phyloP scores from a whole-genome alignment of 2,113 vertebrate genomes.

The Triplophysa rosa region DNA sequence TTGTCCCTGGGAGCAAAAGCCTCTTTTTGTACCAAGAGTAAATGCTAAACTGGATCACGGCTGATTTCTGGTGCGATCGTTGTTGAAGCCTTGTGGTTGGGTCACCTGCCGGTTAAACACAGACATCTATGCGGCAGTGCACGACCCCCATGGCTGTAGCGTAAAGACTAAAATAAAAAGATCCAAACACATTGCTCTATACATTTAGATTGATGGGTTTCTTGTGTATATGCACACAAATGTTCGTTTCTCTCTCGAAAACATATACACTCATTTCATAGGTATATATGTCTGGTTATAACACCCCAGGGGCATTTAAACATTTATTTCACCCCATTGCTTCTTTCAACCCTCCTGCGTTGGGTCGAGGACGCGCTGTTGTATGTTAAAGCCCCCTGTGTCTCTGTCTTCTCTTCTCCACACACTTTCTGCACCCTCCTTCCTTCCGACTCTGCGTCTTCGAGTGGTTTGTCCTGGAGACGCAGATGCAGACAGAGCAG shows the following conservation, averaged over 20 bases:
- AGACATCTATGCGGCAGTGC: conserved; percentile 41
- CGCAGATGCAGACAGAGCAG: conserved; percentile 69
- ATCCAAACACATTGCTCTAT: conserved; percentile 68
- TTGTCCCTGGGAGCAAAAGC: conserved; percentile 43
- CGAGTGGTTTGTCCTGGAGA: conserved; percentile 66
- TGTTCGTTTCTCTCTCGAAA: conserved; percentile 62
- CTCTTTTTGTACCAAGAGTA: conserved; percentile 22
- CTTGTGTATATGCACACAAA: conserved; percentile 55
- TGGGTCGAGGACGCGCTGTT: conserved; percentile 44
- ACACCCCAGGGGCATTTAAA: conserved; percentile 70
- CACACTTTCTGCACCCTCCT: conserved; percentile 40
- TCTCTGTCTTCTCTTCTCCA: conserved; percentile 53
- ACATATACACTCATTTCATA: conserved; percentile 68
- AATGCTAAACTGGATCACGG: neutral
- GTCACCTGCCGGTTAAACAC: conserved; percentile 42
- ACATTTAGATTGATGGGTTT: conserved; percentile 65
- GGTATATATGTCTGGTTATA: conserved; percentile 71
- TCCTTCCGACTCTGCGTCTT: conserved; percentile 53
- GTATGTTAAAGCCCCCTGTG: conserved; percentile 52
- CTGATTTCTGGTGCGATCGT: conserved; percentile 29
- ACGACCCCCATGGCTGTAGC: conserved; percentile 56
- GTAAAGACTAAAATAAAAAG: conserved; percentile 55
- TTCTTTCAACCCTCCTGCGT: conserved; percentile 50
- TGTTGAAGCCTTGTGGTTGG: conserved; percentile 24
- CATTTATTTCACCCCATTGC: conserved; percentile 51